Evolutionary conservation across 1,140 invertebrate species (phyloP).

Genomic region (Chironomus striatipennis): DNA sequence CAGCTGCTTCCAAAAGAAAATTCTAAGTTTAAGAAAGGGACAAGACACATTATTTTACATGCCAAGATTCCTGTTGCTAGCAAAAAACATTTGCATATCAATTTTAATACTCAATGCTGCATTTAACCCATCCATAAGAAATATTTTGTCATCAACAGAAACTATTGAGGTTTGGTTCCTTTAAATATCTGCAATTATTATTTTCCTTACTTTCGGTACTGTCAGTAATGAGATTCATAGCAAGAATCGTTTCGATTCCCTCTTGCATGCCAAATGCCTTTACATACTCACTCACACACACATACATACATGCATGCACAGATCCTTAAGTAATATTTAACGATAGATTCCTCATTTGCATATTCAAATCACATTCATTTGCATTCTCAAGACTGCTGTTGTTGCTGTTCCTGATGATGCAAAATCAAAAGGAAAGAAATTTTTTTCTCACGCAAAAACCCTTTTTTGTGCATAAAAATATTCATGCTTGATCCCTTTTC

Average conservation of each 20-base stretch:
- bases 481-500: background rate
- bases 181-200: background rate
- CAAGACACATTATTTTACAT: no score
- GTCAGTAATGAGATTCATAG: background rate
- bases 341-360: slow-evolving; percentile 8
- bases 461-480: background rate
- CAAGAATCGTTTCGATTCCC: background rate
- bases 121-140: background rate
- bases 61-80: background rate
- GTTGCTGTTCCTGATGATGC: no score
- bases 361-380: slow-evolving; percentile 12
- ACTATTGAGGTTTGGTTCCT: background rate
- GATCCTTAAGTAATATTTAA: background rate
- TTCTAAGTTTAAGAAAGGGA: background rate
- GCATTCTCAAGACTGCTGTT: background rate
- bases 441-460: background rate
- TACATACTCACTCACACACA: no score
- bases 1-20: background rate
- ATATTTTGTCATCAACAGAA: background rate
- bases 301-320: background rate
- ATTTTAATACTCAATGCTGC: background rate
- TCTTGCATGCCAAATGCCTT: background rate
- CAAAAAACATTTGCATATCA: background rate
- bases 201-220: background rate
- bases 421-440: background rate